These are phyloP conservation scores for Xestia ashworthii DNA, from an alignment of 2,888 invertebrate genomes.

Conservation along the genomic window DNA sequence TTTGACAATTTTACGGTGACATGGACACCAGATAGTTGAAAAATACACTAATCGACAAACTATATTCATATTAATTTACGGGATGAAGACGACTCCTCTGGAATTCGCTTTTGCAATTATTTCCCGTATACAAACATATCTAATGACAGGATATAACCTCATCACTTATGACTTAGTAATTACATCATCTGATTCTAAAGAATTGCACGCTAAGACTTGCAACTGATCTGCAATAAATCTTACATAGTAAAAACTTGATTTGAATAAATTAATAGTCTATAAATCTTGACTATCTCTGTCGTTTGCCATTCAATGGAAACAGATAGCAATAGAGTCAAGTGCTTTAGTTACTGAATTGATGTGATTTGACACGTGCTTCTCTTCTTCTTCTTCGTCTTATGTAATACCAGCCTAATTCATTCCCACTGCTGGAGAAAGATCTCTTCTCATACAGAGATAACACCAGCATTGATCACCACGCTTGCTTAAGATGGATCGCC, in stretches of 20 bases:
- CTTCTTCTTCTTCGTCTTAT: too few relatives aligned
- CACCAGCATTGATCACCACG: too few relatives aligned
- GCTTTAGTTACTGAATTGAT: not conserved
- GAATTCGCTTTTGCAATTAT: constrained; percentile 14
- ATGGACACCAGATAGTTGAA: too few relatives aligned
- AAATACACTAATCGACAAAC: not conserved
- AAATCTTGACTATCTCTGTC: not conserved
- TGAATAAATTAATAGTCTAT: constrained; percentile 30
- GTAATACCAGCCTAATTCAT: too few relatives aligned
- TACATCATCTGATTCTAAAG: constrained; percentile 28
- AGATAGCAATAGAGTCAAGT: not conserved
- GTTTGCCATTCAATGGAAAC: constrained; percentile 1
- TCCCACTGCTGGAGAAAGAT: too few relatives aligned
- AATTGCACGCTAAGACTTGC: constrained; percentile 34
- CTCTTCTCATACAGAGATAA: too few relatives aligned
- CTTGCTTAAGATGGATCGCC: too few relatives aligned
- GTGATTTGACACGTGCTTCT: not conserved
- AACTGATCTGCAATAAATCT: constrained; percentile 33
- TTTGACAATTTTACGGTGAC: too few relatives aligned
- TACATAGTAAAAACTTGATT: constrained; percentile 23
- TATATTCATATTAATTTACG: not conserved
- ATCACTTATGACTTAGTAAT: constrained; percentile 27
- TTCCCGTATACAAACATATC: not conserved
- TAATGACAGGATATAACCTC: constrained; percentile 30
- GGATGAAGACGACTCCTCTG: not conserved